Evolutionary conservation across 2,888 invertebrate species (phyloP).

Genomic region (Philhelius pedissequus): DNA sequence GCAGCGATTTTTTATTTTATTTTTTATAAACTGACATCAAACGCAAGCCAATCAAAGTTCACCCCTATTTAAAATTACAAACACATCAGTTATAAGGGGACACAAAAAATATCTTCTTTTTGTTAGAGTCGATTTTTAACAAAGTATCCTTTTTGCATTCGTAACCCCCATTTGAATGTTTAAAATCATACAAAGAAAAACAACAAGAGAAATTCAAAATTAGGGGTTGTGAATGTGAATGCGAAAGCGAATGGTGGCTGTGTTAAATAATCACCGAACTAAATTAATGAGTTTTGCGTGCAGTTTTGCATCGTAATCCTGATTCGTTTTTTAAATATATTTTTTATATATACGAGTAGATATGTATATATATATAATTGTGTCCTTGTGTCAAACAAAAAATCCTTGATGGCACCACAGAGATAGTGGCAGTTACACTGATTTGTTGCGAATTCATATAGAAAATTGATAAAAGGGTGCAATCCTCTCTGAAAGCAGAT

Average conservation of each 20-base stretch:
- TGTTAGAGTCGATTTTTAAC: not conserved
- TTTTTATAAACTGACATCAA: conserved; percentile 44
- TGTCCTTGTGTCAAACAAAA: not conserved
- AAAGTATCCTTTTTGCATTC: conserved; percentile 63
- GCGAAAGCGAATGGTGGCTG: conserved; percentile 36
- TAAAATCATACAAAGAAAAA: conserved; percentile 10
- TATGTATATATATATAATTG: not conserved
- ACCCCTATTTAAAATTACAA: conserved; percentile 70
- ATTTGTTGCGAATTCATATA: conserved; percentile 45
- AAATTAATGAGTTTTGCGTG: conserved; percentile 72
- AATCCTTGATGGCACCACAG: conserved; percentile 56
- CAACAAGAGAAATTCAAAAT: conserved; percentile 11
- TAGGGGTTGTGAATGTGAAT: conserved; percentile 55
- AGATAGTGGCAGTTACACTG: conserved; percentile 53
- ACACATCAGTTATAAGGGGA: conserved; percentile 31
- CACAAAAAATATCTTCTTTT: not conserved
- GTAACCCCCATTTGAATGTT: conserved; percentile 65
- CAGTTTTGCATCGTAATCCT: conserved; percentile 65
- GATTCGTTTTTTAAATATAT: not conserved
- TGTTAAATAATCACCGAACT: conserved; percentile 70
- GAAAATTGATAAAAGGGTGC: conserved; percentile 45
- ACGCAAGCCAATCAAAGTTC: conserved; percentile 73
- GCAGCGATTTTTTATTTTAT: not conserved
- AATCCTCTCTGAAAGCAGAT: conserved; percentile 41
- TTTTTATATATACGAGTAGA: conserved; percentile 11